These are phyloP conservation scores for Syndactyla subalaris DNA, from an alignment of 2,797 vertebrate species.

Conservation along the genomic window DNA sequence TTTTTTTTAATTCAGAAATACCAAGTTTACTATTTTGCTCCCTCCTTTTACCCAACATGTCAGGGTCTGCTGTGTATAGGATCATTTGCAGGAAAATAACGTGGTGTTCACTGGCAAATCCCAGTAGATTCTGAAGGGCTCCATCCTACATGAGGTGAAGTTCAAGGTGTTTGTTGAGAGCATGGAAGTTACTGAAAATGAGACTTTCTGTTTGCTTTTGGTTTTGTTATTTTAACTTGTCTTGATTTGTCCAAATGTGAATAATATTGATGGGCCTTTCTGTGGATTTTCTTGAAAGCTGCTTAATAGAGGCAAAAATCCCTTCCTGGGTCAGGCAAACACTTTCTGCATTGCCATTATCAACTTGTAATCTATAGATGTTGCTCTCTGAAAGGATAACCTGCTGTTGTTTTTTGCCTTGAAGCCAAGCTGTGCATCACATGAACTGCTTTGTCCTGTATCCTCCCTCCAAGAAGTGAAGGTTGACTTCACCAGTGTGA, in stretches of 20 bases:
- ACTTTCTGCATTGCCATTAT: neutral
- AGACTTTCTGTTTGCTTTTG: neutral
- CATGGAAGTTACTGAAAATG: neutral
- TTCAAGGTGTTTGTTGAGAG: neutral
- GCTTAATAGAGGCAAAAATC: neutral
- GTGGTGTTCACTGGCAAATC: neutral
- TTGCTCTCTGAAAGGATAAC: neutral
- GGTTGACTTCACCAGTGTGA: neutral
- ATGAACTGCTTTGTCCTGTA: neutral
- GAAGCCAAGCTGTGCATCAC: neutral
- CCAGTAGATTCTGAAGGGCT: neutral
- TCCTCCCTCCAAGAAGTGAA: neutral
- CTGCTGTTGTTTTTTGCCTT: neutral
- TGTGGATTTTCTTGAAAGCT: neutral
- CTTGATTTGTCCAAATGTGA: accelerated
- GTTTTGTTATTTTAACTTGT: neutral
- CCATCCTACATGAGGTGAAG: neutral
- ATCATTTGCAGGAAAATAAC: neutral
- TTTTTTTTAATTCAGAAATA: neutral
- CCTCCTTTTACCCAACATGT: accelerated
- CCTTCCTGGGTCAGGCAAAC: neutral
- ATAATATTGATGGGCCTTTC: neutral
- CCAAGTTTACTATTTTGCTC: neutral
- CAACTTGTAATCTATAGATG: neutral
- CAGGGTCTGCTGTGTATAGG: neutral